Evolutionary conservation across 2,888 invertebrate genomes (phyloP).

Genomic region (Galeruca laticollis): DNA sequence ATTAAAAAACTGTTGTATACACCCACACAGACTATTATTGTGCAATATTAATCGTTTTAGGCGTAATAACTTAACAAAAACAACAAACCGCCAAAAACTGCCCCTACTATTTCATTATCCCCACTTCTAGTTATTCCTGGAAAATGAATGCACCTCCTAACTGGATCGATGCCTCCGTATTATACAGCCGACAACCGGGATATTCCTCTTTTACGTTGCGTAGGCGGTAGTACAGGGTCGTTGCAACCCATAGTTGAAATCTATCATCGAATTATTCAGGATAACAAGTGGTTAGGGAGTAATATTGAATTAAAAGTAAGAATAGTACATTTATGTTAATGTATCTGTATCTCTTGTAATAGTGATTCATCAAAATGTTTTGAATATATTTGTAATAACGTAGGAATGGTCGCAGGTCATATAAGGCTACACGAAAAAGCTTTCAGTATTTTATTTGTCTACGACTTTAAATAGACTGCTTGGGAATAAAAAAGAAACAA

Average conservation of each 20-base stretch:
- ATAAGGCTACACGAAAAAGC: no score
- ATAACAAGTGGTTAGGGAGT: no score
- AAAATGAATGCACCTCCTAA: constrained; percentile 31
- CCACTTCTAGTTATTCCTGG: constrained; percentile 10
- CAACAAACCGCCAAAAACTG: constrained; percentile 14
- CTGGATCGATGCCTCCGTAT: constrained; percentile 33
- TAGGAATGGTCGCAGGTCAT: no score
- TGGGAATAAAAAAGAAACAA: no score
- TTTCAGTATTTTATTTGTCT: no score
- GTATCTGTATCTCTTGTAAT: no score
- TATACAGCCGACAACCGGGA: constrained; percentile 31
- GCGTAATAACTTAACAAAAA: constrained; percentile 17
- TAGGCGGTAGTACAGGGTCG: constrained; percentile 9
- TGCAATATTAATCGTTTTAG: not conserved
- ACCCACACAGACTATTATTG: not conserved
- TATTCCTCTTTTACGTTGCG: constrained; percentile 25
- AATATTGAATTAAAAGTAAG: no score
- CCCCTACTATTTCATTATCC: constrained; percentile 17
- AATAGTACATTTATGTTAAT: no score
- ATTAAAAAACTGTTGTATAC: not conserved
- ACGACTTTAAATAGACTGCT: no score
- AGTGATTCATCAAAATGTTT: no score
- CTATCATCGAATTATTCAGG: no score
- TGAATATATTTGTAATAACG: no score
- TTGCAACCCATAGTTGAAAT: not conserved